phyloP scores from a whole-genome alignment of 2,113 vertebrate genomes.

The Strix uralensis region DNA sequence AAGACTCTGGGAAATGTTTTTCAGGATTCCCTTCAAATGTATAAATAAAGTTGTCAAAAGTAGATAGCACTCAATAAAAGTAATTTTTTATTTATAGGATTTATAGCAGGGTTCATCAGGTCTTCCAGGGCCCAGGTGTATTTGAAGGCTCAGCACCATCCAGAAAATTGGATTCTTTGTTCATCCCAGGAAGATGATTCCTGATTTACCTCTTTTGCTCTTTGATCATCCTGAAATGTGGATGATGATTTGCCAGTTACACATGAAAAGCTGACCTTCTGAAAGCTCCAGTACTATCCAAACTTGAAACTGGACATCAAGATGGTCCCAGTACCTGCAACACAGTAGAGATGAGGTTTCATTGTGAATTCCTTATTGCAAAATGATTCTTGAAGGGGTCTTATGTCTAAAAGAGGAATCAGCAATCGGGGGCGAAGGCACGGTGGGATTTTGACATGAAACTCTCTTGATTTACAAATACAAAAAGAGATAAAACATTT shows the following conservation, averaged over 20 bases:
- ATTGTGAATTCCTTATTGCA: not conserved
- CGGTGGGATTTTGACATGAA: not conserved
- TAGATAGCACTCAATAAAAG: not conserved
- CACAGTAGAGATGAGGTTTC: not conserved
- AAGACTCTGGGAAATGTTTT: conserved; percentile 9
- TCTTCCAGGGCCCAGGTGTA: not conserved
- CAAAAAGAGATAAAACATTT: not conserved
- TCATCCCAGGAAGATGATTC: not conserved
- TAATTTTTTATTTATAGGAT: not conserved
- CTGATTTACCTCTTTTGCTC: not conserved
- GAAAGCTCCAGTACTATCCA: not conserved
- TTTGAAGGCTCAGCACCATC: not conserved
- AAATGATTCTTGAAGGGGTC: not conserved
- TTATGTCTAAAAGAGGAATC: not conserved
- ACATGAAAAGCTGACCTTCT: not conserved
- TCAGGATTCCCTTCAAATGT: not conserved
- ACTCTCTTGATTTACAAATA: not conserved
- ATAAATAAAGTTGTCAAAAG: not conserved
- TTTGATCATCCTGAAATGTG: not conserved
- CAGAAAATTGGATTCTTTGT: not conserved
- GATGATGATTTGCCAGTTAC: not conserved
- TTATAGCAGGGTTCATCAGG: not conserved
- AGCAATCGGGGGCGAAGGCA: fast-evolving
- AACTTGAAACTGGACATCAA: not conserved
- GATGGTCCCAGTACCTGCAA: not conserved